Evolutionary conservation across 2,113 vertebrate species (phyloP), one percentile per base, ranked within the genome.

Genomic region (Hippocampus abdominalis): DNA sequence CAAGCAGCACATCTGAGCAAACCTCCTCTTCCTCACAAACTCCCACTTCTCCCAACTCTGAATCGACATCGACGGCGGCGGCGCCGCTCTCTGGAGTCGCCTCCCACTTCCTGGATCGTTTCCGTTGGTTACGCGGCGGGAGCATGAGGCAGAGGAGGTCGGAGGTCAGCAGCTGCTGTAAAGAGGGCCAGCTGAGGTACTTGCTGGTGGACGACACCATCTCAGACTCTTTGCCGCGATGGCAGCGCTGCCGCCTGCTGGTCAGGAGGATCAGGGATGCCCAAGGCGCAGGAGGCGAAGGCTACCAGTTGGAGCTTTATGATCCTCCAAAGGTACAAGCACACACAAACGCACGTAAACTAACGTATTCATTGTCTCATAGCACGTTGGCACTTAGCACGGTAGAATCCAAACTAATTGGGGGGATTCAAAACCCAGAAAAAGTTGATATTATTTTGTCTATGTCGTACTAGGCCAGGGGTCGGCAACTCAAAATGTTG

Each of bases 241-340:
- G 96, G 96, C 94, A 94, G 85, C 94, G 94, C 53, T 97, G 96
- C 80, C 92, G 93, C 78, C 91, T 99, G 85, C 89, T 94, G 80
- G 91, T 98, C 86, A 93, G 95, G 85, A 92, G 90, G 77, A 89
- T 72, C 11, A 91, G 82, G 64, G 86, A 71, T 3, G 46, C 90
- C 1, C 83, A 78, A 65, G 71, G 68, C 53, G 80, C 77, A 75
- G 75, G 77, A 72, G 81, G 82, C 12, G 92, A 93, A 29, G 91
- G 87, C 32, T 93, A 92, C 4, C 81, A 94, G 79, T 84, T 98
- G 81, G 95, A 98, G 84, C 94, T 99, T 75, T 98, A 95, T 4
- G 95, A 98, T 88, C 97, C 96, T 0, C 96, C 96, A 80, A 99
- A 98, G 95, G 97, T 99, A 93, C 81, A 91, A 69, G 69, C 68